A percentile compares a stretch with the other conserved stretches of the same genome.
phyloP scores from a whole-genome alignment of 2,113 vertebrate species.

The Podarcis muralis region DNA sequence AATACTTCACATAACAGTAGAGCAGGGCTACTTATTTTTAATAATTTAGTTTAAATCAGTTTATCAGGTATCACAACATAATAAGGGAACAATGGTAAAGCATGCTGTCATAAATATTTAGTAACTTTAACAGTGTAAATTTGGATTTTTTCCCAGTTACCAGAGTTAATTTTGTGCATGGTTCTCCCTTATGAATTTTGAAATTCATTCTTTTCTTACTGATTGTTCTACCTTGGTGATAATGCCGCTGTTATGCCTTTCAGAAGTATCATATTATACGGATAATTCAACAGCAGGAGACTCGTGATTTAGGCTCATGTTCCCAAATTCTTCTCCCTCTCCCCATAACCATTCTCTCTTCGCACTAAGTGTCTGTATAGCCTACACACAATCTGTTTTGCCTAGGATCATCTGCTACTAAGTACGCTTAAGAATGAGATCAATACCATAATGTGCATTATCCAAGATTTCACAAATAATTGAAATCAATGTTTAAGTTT shows the following conservation, averaged over 20 bases:
- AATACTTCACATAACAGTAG: conserved; percentile 54
- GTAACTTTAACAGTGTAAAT: conserved; percentile 31
- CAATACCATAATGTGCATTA: neutral
- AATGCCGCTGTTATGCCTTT: conserved; percentile 32
- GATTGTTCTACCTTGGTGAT: conserved; percentile 8
- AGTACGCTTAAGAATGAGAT: neutral
- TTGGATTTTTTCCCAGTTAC: neutral
- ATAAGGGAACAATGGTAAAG: conserved; percentile 38
- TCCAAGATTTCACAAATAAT: conserved; percentile 27
- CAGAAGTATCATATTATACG: conserved; percentile 19
- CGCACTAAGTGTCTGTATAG: conserved; percentile 20
- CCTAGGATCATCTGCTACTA: conserved; percentile 46
- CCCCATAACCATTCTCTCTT: conserved; percentile 31
- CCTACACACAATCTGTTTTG: conserved; percentile 45
- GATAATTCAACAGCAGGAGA: conserved; percentile 38
- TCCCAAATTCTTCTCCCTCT: conserved; percentile 23
- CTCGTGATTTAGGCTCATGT: conserved; percentile 30
- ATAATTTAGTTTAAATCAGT: conserved; percentile 68
- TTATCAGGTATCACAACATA: conserved; percentile 54
- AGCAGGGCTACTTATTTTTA: conserved; percentile 55
- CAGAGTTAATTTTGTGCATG: conserved; percentile 35
- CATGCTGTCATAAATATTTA: conserved; percentile 49
- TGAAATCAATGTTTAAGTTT: neutral
- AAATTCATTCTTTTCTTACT: conserved; percentile 15
- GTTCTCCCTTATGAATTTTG: conserved; percentile 16